Evolutionary conservation across 2,797 vertebrate species (phyloP).

Genomic region (Clarias platycephalus): DNA sequence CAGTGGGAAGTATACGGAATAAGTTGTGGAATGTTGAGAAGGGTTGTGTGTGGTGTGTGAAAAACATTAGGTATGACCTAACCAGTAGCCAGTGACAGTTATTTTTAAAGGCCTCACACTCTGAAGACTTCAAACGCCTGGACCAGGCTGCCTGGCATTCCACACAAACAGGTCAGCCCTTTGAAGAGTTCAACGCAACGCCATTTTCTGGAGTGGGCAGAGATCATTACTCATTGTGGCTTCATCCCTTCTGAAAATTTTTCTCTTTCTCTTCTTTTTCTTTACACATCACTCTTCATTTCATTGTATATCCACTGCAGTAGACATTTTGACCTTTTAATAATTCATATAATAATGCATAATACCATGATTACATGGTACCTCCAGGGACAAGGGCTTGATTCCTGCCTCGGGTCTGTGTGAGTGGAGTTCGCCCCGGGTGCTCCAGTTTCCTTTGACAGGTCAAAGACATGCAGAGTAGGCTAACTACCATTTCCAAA

Average conservation of each 20-base stretch:
- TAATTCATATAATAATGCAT: not conserved
- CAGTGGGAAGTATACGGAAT: not conserved
- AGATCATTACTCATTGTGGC: constrained; percentile 38
- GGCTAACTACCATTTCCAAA: too few relatives aligned
- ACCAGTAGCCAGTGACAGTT: constrained; percentile 16
- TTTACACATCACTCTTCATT: not conserved
- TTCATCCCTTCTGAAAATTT: not conserved
- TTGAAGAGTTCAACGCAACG: constrained; percentile 38
- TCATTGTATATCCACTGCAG: not conserved
- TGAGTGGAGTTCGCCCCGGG: too few relatives aligned
- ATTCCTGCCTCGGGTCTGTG: too few relatives aligned
- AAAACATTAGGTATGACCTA: constrained; percentile 39
- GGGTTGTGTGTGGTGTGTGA: constrained; percentile 28
- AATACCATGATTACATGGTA: not conserved
- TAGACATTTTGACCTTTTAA: not conserved
- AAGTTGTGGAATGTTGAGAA: constrained; percentile 49
- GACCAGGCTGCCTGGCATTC: constrained; percentile 37
- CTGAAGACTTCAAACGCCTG: constrained; percentile 43
- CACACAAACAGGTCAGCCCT: constrained; percentile 44
- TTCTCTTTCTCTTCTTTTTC: not conserved
- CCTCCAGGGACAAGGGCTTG: too few relatives aligned
- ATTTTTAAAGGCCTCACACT: constrained; percentile 36
- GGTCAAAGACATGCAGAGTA: too few relatives aligned
- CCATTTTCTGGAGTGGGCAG: not conserved
- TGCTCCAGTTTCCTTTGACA: too few relatives aligned